These are phyloP conservation scores for Sciurus carolinensis DNA, from an alignment of 2,797 vertebrate genomes.

Conservation along the genomic window DNA sequence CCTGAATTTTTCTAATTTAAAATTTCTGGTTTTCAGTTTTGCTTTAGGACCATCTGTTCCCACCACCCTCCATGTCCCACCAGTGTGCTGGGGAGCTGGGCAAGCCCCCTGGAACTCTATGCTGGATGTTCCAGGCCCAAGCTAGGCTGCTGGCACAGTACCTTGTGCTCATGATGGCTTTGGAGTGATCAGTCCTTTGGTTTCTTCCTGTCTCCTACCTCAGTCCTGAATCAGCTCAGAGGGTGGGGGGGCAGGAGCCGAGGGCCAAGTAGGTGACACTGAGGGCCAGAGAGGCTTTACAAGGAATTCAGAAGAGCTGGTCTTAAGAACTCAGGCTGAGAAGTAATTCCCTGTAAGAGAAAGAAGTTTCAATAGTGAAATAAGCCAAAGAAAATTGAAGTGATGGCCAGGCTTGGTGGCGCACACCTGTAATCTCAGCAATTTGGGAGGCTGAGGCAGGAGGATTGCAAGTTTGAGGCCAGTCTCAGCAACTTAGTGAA, in stretches of 20 bases:
- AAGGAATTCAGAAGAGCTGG: slow-evolving; percentile 32
- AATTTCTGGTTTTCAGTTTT: neutral
- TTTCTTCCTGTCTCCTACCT: neutral
- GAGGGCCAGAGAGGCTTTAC: neutral
- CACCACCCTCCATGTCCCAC: neutral
- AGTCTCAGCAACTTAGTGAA: no score
- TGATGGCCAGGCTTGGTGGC: neutral
- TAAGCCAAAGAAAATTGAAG: slow-evolving; percentile 51
- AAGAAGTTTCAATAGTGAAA: slow-evolving; percentile 33
- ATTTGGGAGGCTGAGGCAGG: no score
- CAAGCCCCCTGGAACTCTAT: neutral
- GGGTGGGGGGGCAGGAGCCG: neutral
- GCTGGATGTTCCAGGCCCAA: neutral
- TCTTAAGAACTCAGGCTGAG: neutral
- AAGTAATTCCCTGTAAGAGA: slow-evolving; percentile 44
- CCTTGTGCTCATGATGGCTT: neutral
- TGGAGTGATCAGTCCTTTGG: neutral
- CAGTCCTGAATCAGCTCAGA: neutral
- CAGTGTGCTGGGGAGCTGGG: neutral
- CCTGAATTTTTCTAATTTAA: neutral
- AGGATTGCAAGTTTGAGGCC: no score
- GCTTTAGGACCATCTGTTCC: neutral
- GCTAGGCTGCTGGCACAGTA: accelerated
- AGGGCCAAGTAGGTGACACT: neutral
- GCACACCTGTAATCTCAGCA: no score